A percentile compares a stretch with the other conserved stretches of the same genome.
Evolutionary conservation across 2,797 vertebrate species (phyloP).

Genomic region (Chelidonichthys spinosus): DNA sequence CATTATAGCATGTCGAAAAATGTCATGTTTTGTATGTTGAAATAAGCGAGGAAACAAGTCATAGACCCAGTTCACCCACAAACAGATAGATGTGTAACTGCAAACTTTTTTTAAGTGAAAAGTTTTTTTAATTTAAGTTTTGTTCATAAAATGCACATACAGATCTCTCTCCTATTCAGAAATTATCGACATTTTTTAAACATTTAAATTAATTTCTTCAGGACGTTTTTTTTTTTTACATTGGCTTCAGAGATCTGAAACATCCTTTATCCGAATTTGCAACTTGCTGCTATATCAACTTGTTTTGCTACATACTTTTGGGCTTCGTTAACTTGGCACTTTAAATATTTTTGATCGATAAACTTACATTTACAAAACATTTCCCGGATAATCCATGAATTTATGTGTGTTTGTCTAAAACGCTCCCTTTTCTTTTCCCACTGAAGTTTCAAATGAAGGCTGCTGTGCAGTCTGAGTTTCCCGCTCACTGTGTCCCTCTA

Average conservation of each 20-base stretch:
- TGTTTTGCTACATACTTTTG: constrained; percentile 17
- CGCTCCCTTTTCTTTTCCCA: constrained; percentile 21
- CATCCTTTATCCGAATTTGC: neutral
- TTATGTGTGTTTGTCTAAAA: constrained; percentile 24
- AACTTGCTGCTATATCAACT: constrained; percentile 15
- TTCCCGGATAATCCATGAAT: constrained; percentile 26
- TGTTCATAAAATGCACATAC: too few species aligned
- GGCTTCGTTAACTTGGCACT: constrained; percentile 11
- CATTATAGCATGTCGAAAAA: too few species aligned
- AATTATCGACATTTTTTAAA: too few species aligned
- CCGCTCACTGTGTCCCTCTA: constrained; percentile 81
- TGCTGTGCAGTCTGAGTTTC: constrained; percentile 29
- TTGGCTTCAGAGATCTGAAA: constrained; percentile 24
- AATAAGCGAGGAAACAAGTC: too few species aligned
- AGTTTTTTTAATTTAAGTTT: too few species aligned
- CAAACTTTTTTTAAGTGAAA: too few species aligned
- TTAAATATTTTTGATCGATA: constrained; percentile 41
- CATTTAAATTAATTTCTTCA: too few species aligned
- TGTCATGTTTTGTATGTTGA: too few species aligned
- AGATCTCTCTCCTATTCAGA: too few species aligned
- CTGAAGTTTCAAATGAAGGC: constrained; percentile 39
- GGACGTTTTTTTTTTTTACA: neutral
- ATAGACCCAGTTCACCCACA: too few species aligned
- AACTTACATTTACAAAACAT: constrained; percentile 30
- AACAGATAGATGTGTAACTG: too few species aligned